Base-by-base conservation (phyloP, 2,797 vertebrate genomes). In the Smutsia temminckii region DNA sequence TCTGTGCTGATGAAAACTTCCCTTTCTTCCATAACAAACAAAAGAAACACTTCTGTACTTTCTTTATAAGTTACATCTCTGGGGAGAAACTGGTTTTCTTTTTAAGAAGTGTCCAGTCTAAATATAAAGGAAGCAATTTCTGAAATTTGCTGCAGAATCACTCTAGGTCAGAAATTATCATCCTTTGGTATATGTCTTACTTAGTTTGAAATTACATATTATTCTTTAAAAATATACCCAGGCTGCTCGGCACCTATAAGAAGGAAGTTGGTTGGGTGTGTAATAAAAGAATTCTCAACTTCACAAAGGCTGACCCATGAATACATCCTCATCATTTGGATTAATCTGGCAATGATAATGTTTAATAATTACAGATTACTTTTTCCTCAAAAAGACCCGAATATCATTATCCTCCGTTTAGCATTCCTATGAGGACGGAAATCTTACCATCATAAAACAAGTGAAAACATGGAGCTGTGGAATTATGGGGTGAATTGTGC, bases 151-250 rank as follows among this genome's bases (percentile, higher is more conserved):
- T 23, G 25, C n/a, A 49, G 53, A 91, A 79, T 86, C 51, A 49
- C 53, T 87, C 53, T 71, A 66, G 87, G 71, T 64, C 64, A 92
- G 75, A 68, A 91, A 80, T 81, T 14, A 46, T 63, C 53, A 66
- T 57, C 42, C 42, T 85, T 88, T 87, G 61, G 23, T 75, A 25
- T 59, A 10, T 79, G 42, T 55, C 63, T 69, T 57, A 37, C 81
- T 97, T 93, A 61, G 63, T 95, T 72, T 91, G 74, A 91, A 89
- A 57, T 85, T 18, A 74, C 17, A 81, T 93, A 55, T 83, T 94
- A 69, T 85, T 57, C 40, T 79, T 12, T 46, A 46, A 74, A 93
- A 90, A 88, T 27, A 11, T 18, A 6, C 17, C 9, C 37, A 21
- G 42, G 37, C 29, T 74, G 9, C n/a, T 75, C 8, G 32, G 61